Percentiles rank a stretch among this genome's conserved stretches.
These are phyloP conservation scores for Epizoanthus stellaris DNA, from an alignment of 92 coral and sea anemone species.

Conservation along the genomic window DNA sequence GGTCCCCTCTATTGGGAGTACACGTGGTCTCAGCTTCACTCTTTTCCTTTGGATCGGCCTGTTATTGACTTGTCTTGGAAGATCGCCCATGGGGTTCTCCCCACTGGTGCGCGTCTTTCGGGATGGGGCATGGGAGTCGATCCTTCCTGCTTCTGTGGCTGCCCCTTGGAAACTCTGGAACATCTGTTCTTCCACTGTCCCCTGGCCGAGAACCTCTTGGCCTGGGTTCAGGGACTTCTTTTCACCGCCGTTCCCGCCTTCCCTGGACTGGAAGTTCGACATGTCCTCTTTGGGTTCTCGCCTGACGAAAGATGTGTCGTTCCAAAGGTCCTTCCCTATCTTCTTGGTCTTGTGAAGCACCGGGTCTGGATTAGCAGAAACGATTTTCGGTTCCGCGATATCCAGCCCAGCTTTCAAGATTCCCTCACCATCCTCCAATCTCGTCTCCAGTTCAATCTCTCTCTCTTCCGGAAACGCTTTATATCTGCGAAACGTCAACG, in stretches of 20 bases:
- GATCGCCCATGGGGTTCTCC: no score
- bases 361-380: no score
- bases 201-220: not conserved
- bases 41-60: no score
- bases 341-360: not conserved
- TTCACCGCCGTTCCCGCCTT: not conserved
- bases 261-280: no score
- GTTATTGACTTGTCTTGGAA: no score
- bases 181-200: constrained; percentile 14
- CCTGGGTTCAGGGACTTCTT: not conserved
- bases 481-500: not conserved
- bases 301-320: not conserved
- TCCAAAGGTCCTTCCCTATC: constrained; percentile 3
- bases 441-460: not conserved
- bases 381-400: no score
- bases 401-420: not conserved
- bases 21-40: no score
- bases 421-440: not conserved
- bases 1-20: no score
- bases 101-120: no score
- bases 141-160: constrained; percentile 31
- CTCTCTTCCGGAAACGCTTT: constrained; percentile 8
- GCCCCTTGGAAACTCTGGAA: not conserved
- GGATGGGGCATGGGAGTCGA: not conserved
- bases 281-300: no score